Conservation (phyloP, 2,888 invertebrate species). For the Aporophyla nigra region DNA sequence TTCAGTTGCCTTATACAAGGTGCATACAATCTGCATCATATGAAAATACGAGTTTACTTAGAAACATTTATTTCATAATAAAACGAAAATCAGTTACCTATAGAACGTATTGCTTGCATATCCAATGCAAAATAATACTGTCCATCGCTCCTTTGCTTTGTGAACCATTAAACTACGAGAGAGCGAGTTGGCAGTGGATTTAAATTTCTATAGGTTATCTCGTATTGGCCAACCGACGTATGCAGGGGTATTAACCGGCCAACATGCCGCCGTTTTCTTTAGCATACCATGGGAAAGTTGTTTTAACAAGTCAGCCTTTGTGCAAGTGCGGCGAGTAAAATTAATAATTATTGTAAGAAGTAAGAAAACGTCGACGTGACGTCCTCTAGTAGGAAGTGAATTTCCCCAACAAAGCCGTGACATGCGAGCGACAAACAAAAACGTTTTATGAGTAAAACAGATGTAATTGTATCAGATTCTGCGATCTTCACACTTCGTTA, state of each 20-base stretch:
- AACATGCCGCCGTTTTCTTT: constrained; percentile 52
- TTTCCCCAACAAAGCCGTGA: constrained; percentile 65
- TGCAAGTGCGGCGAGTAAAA: constrained; percentile 54
- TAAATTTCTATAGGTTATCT: constrained; percentile 54
- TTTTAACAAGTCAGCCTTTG: constrained; percentile 51
- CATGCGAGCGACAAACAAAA: constrained; percentile 62
- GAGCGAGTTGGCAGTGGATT: constrained; percentile 32
- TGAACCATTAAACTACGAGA: constrained; percentile 28
- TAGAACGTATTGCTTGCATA: constrained; percentile 22
- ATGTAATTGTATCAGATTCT: constrained; percentile 68
- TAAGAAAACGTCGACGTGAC: constrained; percentile 52
- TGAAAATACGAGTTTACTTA: constrained; percentile 38
- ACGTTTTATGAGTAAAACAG: constrained; percentile 63
- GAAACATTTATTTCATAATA: constrained; percentile 35
- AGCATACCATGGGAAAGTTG: constrained; percentile 64
- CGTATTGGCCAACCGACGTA: constrained; percentile 41
- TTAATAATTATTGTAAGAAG: constrained; percentile 56
- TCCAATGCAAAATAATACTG: constrained; percentile 7
- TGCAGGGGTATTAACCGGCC: constrained; percentile 61
- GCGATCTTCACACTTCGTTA: constrained; percentile 84
- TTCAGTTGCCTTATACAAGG: constrained; percentile 23
- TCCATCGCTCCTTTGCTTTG: constrained; percentile 31
- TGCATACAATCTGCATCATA: constrained; percentile 32
- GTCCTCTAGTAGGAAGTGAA: constrained; percentile 63
- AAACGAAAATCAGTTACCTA: constrained; percentile 33